phyloP scores from a whole-genome alignment of 2,113 vertebrate genomes.

The Heteronetta atricapilla region DNA sequence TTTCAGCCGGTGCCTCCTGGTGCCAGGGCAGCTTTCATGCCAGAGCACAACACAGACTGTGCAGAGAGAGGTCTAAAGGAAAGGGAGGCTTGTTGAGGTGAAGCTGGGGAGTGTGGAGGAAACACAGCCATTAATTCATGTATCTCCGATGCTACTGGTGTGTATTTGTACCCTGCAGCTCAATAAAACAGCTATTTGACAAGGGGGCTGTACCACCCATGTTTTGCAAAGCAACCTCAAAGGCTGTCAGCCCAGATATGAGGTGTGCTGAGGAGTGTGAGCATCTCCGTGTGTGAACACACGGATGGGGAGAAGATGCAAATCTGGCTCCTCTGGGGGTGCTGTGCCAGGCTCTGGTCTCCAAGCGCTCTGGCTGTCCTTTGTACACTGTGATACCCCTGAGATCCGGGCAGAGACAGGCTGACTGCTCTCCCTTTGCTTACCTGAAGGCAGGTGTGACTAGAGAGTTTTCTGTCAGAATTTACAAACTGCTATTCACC shows the following conservation, averaged over 20 bases:
- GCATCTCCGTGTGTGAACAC: neutral
- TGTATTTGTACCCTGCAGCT: neutral
- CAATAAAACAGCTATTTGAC: neutral
- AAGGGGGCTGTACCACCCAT: neutral
- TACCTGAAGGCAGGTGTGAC: neutral
- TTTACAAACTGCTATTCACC: neutral
- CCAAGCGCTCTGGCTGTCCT: neutral
- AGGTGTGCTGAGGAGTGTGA: neutral
- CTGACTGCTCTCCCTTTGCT: neutral
- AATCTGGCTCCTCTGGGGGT: neutral
- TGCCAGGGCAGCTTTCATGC: neutral
- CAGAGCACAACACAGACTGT: too few relatives aligned
- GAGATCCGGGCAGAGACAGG: neutral
- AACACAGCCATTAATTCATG: neutral
- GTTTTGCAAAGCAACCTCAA: neutral
- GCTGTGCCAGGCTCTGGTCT: neutral
- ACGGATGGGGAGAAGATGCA: neutral
- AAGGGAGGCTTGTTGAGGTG: rapidly evolving
- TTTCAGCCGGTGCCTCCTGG: rapidly evolving
- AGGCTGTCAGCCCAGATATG: neutral
- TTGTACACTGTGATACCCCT: neutral
- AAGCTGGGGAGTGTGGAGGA: rapidly evolving
- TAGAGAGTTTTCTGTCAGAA: neutral
- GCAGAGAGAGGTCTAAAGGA: rapidly evolving
- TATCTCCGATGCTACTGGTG: neutral